These are phyloP conservation scores for Sphaeramia orbicularis DNA, from an alignment of 2,797 vertebrate genomes.

Conservation along the genomic window DNA sequence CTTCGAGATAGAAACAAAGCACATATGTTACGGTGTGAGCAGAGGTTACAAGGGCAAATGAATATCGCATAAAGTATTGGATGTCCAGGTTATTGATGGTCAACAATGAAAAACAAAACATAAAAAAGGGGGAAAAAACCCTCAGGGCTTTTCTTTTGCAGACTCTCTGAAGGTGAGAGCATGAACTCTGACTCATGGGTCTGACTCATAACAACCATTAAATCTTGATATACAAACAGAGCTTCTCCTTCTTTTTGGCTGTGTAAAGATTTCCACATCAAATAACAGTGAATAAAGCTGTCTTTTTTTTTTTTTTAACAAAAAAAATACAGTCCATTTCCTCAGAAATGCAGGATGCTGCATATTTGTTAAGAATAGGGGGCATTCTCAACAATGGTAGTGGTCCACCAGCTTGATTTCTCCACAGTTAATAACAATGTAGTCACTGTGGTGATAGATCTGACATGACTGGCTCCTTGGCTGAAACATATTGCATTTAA, in stretches of 20 bases:
- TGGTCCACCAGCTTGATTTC: not conserved
- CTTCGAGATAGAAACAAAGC: not conserved
- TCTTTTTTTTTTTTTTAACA: not conserved
- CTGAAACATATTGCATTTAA: too few relatives aligned
- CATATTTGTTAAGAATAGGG: not conserved
- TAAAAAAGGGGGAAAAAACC: not conserved
- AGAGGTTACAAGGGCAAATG: not conserved
- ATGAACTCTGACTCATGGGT: not conserved
- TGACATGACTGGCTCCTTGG: too few relatives aligned
- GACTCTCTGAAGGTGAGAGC: not conserved
- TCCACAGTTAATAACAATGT: constrained; percentile 10
- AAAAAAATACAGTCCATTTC: not conserved
- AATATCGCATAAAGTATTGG: not conserved
- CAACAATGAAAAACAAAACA: not conserved
- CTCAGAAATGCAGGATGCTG: not conserved
- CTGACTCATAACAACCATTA: constrained; percentile 27
- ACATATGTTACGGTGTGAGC: not conserved
- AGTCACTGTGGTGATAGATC: not conserved
- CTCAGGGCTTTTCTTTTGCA: not conserved
- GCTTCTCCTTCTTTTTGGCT: constrained; percentile 1
- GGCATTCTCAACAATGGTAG: not conserved
- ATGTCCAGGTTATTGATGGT: not conserved
- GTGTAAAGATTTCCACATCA: constrained; percentile 15
- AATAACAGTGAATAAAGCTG: constrained; percentile 1
- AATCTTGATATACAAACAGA: constrained; percentile 27